A percentile compares a stretch with the other conserved stretches of the same genome.
Evolutionary conservation across 2,888 invertebrate genomes (phyloP).

Genomic region (Glyphotaelius pellucidus): DNA sequence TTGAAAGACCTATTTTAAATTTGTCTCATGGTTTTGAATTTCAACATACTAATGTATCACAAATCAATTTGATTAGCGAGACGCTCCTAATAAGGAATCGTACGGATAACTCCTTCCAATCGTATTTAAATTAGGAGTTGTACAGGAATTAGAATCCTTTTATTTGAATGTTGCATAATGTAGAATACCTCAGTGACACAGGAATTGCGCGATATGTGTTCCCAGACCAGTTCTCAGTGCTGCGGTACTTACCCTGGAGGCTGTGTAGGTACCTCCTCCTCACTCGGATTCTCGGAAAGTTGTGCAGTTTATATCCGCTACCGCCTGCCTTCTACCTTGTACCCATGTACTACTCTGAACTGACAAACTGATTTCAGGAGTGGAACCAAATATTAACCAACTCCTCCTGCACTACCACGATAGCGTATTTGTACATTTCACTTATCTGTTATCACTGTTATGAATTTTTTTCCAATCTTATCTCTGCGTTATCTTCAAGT

Average conservation of each 20-base stretch:
- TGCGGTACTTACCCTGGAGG: background rate
- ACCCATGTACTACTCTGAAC: background rate
- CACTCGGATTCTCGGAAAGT: constrained; percentile 30
- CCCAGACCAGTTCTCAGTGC: constrained; percentile 31
- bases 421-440: background rate
- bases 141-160: background rate
- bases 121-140: background rate
- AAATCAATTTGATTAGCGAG: background rate
- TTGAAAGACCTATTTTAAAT: background rate
- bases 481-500: background rate
- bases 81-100: background rate
- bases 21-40: background rate
- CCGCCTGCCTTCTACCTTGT: background rate
- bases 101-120: background rate
- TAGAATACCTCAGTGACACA: constrained; percentile 27
- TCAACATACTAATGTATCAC: background rate
- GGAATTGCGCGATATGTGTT: constrained; percentile 35
- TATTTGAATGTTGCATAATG: background rate
- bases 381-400: background rate
- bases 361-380: background rate
- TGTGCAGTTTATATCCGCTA: constrained; percentile 39
- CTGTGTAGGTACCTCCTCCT: background rate
- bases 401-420: background rate
- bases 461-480: constrained; percentile 11
- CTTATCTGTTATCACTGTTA: background rate